Conservation (phyloP, 2,113 vertebrate genomes). For the Dromaius novaehollandiae region DNA sequence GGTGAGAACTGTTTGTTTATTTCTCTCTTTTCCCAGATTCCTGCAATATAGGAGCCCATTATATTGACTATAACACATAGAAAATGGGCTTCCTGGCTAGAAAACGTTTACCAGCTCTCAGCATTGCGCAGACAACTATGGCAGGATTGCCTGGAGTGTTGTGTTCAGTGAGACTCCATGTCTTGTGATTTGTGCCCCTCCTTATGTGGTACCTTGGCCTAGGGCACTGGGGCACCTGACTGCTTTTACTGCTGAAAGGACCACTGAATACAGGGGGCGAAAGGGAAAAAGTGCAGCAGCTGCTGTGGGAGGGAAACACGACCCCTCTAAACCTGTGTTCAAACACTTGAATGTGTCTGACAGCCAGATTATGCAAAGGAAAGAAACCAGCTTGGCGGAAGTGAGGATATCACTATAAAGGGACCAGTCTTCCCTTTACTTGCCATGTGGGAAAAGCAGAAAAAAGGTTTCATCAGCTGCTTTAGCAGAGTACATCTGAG, state of each 20-base stretch:
- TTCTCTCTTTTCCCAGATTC: not conserved
- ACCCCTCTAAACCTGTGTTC: not conserved
- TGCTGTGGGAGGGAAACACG: not conserved
- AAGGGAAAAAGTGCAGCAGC: not conserved
- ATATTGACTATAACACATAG: not conserved
- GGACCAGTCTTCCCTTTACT: not conserved
- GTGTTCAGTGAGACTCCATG: not conserved
- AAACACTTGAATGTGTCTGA: not conserved
- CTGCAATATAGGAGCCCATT: not conserved
- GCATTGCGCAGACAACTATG: not conserved
- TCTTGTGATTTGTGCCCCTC: not conserved
- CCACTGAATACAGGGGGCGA: not conserved
- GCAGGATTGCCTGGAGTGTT: not conserved
- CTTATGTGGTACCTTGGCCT: fast-evolving
- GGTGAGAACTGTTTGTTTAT: not conserved
- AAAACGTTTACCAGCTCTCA: not conserved
- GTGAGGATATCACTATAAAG: not conserved
- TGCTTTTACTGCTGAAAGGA: not conserved
- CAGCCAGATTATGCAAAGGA: not conserved
- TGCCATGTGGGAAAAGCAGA: not conserved
- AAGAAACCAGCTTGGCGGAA: not conserved
- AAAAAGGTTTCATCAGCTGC: constrained; percentile 10
- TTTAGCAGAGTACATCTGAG: not conserved
- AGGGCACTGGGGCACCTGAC: not conserved
- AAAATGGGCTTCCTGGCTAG: not conserved